A percentile compares a stretch with the other conserved stretches of the same genome.
phyloP scores from a whole-genome alignment of 2,888 invertebrate species.

The Drosophila barbarae region DNA sequence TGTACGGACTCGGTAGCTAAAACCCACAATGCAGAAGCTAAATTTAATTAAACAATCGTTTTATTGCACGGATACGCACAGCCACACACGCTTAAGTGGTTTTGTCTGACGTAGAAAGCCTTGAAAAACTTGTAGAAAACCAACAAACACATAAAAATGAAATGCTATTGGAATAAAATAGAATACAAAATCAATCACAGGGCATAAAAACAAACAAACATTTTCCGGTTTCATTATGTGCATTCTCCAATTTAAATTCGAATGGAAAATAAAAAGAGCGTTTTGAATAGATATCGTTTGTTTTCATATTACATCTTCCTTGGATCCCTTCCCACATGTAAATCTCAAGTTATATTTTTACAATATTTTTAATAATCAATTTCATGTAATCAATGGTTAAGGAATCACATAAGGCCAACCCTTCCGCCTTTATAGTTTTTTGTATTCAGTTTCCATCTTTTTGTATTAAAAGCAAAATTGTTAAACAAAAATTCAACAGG shows the following conservation, averaged over 20 bases:
- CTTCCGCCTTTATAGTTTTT: conserved; percentile 8
- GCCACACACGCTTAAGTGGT: conserved; percentile 15
- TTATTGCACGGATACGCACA: conserved; percentile 2
- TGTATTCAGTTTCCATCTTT: conserved; percentile 29
- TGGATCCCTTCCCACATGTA: too few relatives aligned
- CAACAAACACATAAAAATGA: conserved; percentile 1
- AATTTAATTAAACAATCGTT: conserved; percentile 32
- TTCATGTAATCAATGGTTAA: conserved; percentile 33
- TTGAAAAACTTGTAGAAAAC: conserved; percentile 1
- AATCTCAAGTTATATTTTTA: not conserved
- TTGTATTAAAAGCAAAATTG: conserved; percentile 57
- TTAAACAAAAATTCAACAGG: conserved; percentile 57
- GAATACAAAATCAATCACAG: conserved; percentile 6
- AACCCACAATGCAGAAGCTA: conserved; percentile 2
- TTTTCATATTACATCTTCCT: not conserved
- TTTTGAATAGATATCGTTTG: not conserved
- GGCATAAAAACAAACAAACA: not conserved
- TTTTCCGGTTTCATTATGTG: conserved; percentile 1
- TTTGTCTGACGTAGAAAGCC: not conserved
- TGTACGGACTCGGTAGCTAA: not conserved
- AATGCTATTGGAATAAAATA: conserved; percentile 8
- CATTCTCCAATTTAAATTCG: not conserved
- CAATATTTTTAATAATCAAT: conserved; percentile 24
- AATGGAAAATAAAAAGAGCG: not conserved
- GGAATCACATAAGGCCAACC: conserved; percentile 52